Percentiles rank a stretch among this genome's conserved stretches.
Conservation (phyloP, 2,888 invertebrate genomes). For the Andrena trimmerana region DNA sequence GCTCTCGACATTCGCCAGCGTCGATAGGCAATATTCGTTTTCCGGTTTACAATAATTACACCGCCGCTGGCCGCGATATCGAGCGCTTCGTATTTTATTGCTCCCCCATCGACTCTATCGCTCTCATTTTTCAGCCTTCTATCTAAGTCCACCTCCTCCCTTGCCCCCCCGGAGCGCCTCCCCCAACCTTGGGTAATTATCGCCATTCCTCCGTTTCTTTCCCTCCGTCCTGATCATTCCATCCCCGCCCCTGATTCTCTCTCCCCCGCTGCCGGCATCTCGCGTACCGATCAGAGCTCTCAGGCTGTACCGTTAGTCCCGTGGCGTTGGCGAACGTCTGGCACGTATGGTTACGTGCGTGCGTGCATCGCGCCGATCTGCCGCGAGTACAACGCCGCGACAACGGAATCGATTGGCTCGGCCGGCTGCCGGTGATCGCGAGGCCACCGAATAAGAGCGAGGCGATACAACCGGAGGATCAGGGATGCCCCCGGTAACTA, state of each 20-base stretch:
- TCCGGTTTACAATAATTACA: constrained; percentile 65
- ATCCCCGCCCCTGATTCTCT: constrained; percentile 35
- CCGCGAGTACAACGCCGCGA: not conserved
- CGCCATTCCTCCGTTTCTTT: constrained; percentile 40
- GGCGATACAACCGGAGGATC: not conserved
- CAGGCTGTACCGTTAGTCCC: constrained; percentile 64
- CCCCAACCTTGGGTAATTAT: constrained; percentile 66
- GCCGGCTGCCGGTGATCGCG: not conserved
- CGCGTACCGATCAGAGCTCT: constrained; percentile 59
- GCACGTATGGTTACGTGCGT: constrained; percentile 43
- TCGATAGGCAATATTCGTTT: constrained; percentile 54
- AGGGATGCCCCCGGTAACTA: not conserved
- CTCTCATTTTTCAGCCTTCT: constrained; percentile 62
- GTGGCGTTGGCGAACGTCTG: constrained; percentile 43
- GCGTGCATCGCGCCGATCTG: constrained; percentile 16
- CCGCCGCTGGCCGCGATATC: constrained; percentile 54
- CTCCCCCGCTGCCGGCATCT: constrained; percentile 44
- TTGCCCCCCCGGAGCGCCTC: constrained; percentile 20
- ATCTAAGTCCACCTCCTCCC: constrained; percentile 44
- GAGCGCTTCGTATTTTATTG: constrained; percentile 63
- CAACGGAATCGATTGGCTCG: not conserved
- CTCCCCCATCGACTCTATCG: constrained; percentile 63
- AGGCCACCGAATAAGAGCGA: not conserved
- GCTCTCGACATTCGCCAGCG: constrained; percentile 32
- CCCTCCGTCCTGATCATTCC: constrained; percentile 18